phyloP scores from a whole-genome alignment of 2,113 vertebrate species.

The Hystrix cristata region DNA sequence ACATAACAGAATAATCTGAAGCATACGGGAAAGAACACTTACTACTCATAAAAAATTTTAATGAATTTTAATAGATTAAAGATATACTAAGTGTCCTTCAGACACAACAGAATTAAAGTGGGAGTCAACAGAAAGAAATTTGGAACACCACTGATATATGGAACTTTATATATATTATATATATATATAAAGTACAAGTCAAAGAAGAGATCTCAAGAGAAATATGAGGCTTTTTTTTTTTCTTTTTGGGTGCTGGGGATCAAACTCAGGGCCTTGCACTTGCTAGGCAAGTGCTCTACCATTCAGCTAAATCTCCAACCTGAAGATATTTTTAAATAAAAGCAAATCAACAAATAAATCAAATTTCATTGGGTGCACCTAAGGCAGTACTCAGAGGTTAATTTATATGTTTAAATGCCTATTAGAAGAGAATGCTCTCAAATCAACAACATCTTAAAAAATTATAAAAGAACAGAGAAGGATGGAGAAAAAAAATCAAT shows the following conservation, averaged over 20 bases:
- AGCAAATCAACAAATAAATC: slow-evolving; percentile 16
- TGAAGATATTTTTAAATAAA: background rate
- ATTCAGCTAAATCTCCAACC: too few species aligned
- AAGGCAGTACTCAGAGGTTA: slow-evolving; percentile 16
- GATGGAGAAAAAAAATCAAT: background rate
- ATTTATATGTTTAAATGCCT: slow-evolving; percentile 21
- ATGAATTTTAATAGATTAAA: slow-evolving; percentile 19
- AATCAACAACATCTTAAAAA: background rate
- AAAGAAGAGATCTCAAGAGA: slow-evolving; percentile 21
- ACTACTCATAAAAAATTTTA: background rate
- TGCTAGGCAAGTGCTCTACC: too few species aligned
- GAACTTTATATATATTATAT: background rate
- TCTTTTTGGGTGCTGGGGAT: too few species aligned
- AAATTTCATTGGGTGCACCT: slow-evolving; percentile 1
- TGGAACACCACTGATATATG: slow-evolving; percentile 7
- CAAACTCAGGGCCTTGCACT: too few species aligned
- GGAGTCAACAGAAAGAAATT: background rate
- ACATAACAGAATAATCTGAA: background rate
- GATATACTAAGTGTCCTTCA: background rate
- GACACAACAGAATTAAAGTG: slow-evolving; percentile 6
- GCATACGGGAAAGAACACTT: background rate
- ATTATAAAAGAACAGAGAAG: background rate
- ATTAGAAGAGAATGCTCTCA: background rate
- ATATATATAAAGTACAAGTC: background rate
- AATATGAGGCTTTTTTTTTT: background rate